These are phyloP conservation scores for Cylloceria caligata DNA, from an alignment of 2,888 invertebrate genomes.

Conservation along the genomic window DNA sequence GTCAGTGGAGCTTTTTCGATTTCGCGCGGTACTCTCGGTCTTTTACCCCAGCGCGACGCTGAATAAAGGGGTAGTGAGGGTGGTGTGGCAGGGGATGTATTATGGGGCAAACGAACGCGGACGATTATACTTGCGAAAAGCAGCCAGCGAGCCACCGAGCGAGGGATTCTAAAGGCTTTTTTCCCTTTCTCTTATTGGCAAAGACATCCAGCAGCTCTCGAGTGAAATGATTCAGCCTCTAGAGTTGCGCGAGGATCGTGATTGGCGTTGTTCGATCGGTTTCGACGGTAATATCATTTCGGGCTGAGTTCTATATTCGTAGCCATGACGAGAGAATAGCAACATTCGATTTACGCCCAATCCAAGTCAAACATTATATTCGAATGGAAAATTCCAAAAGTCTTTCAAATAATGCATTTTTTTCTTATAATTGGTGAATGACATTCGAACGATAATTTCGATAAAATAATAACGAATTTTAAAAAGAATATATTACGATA, in stretches of 20 bases:
- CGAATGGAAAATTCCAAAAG: background rate
- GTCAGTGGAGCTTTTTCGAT: constrained; percentile 60
- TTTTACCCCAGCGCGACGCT: constrained; percentile 41
- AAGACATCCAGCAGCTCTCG: constrained; percentile 6
- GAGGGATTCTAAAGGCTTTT: constrained; percentile 43
- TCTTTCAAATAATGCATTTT: too few relatives aligned
- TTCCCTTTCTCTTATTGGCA: constrained; percentile 27
- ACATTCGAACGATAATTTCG: too few relatives aligned
- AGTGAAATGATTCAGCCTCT: background rate
- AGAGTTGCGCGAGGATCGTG: constrained; percentile 20
- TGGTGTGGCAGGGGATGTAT: constrained; percentile 24
- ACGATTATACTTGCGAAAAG: constrained; percentile 48
- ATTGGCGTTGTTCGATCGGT: constrained; percentile 22
- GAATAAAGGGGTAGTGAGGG: constrained; percentile 32
- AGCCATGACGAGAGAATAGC: background rate
- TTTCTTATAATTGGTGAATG: too few relatives aligned
- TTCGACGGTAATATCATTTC: constrained; percentile 9
- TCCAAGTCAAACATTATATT: background rate
- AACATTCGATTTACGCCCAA: constrained; percentile 1
- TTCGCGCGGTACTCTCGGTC: constrained; percentile 31
- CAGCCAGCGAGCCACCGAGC: constrained; percentile 9
- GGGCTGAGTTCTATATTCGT: constrained; percentile 16
- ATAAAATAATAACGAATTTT: too few relatives aligned
- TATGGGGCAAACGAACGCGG: constrained; percentile 29
- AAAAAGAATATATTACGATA: too few relatives aligned